These are phyloP conservation scores for Drosophila suboccidentalis DNA, from an alignment of 2,888 invertebrate species.

Conservation along the genomic window DNA sequence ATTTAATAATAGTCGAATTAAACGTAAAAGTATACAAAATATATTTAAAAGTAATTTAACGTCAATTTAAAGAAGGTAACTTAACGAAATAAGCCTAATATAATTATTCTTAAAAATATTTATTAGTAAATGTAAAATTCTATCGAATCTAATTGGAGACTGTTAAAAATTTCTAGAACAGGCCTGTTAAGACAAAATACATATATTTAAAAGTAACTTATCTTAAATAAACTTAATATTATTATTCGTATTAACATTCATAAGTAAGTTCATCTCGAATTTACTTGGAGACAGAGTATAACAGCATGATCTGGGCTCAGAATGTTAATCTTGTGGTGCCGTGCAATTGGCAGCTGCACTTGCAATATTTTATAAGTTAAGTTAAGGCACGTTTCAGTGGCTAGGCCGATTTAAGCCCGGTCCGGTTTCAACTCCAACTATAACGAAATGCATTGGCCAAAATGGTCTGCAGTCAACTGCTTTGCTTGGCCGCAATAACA, in stretches of 20 bases:
- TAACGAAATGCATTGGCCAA: slow-evolving; percentile 2
- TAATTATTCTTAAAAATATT: neutral
- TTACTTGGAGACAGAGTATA: slow-evolving; percentile 5
- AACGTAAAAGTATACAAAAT: too few relatives aligned
- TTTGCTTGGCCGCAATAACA: slow-evolving; percentile 68
- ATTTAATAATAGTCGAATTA: neutral
- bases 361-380: slow-evolving; percentile 75
- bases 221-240: too few relatives aligned
- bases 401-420: slow-evolving; percentile 43
- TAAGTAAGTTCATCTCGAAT: neutral
- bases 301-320: neutral
- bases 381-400: slow-evolving; percentile 79
- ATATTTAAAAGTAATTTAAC: too few relatives aligned
- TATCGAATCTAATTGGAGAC: neutral
- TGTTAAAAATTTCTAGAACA: too few relatives aligned
- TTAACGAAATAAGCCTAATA: too few relatives aligned
- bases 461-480: slow-evolving; percentile 56
- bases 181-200: too few relatives aligned
- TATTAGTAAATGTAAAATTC: neutral
- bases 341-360: slow-evolving; percentile 67
- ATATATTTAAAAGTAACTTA: too few relatives aligned
- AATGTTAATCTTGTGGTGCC: slow-evolving; percentile 10
- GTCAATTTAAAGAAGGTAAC: too few relatives aligned
- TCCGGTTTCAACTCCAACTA: neutral
- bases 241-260: neutral